These are phyloP conservation scores for Trichogramma evanescens DNA, from an alignment of 2,888 invertebrate genomes.

Conservation along the genomic window DNA sequence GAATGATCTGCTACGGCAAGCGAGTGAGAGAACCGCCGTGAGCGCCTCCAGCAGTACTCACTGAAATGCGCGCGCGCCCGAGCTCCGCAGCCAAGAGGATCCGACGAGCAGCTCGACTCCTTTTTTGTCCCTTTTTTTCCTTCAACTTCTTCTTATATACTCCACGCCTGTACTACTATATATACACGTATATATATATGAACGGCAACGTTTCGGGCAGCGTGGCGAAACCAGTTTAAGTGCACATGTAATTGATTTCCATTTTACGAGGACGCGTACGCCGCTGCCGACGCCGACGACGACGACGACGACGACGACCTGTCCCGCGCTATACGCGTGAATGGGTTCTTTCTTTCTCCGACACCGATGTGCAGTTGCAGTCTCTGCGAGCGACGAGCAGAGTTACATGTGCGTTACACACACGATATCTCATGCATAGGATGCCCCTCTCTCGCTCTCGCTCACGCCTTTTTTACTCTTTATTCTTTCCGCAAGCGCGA, in stretches of 20 bases:
- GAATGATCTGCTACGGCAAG: conserved; percentile 42
- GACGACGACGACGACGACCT: too few species aligned
- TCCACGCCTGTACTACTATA: conserved; percentile 11
- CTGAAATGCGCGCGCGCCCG: conserved; percentile 20
- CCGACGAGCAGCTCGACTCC: not conserved
- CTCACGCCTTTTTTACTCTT: conserved; percentile 5
- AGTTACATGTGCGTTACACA: not conserved
- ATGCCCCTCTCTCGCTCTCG: not conserved
- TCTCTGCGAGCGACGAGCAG: too few species aligned
- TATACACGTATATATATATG: conserved; percentile 30
- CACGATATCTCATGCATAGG: not conserved
- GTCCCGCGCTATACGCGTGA: too few species aligned
- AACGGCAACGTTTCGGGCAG: conserved; percentile 43
- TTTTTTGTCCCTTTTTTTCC: conserved; percentile 5
- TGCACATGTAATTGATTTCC: conserved; percentile 48
- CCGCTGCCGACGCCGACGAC: not conserved
- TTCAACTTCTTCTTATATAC: conserved; percentile 11
- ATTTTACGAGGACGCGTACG: conserved; percentile 42
- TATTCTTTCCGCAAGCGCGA: conserved; percentile 17
- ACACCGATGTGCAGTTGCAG: not conserved
- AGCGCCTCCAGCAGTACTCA: conserved; percentile 41
- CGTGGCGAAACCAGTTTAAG: conserved; percentile 49
- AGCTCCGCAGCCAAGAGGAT: not conserved
- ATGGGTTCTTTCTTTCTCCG: not conserved
- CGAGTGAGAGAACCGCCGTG: conserved; percentile 25